Evolutionary conservation across 2,113 vertebrate genomes (phyloP), one percentile per base, ranked within the genome.

Genomic region (Onychostruthus taczanowskii): DNA sequence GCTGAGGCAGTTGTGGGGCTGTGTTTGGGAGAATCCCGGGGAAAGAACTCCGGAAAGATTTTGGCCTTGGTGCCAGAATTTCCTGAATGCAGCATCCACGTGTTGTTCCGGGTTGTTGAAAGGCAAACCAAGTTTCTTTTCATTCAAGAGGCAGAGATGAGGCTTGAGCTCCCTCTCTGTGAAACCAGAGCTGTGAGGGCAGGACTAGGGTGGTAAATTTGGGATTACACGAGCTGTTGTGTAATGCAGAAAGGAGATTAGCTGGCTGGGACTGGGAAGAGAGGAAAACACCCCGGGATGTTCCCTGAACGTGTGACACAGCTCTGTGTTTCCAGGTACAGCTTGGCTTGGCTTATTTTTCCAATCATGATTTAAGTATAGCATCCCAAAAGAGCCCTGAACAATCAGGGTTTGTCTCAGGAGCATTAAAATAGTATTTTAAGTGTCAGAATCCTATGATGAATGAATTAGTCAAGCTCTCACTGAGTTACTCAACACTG

Each of bases 171-270:
- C 58, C 9, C 58, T 61, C 68, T 66, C 73, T 73, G 61, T 43
- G 74, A 66, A 85, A 30, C 44, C 58, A 2, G 50, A 27, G 22
- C 63, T 58, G 73, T 3, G 50, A 20, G 15, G 67, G 30, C 77
- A 53, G 16, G 37, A 7, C 13, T 7, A 1, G 75, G 27, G 15
- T 7, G 78, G 69, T 86, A 55, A 76, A 78, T 84, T 82, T 75
- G 53, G 90, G 84, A 91, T 94, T 91, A 78, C 79, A 28, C 0
- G 77, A 52, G 31, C 47, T 58, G 77, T 96, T 94, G 93, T 87
- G 78, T 94, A 93, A 95, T 44, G 50, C 74, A 76, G 62, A 62
- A 73, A 76, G 81, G 75, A 86, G 95, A 92, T 93, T 72, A 94
- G 26, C 63, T 74, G 77, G 3, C 37, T 62, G 30, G 61, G 68